Conservation (phyloP, 1,140 invertebrate genomes). For the Dufourea novaeangliae region DNA sequence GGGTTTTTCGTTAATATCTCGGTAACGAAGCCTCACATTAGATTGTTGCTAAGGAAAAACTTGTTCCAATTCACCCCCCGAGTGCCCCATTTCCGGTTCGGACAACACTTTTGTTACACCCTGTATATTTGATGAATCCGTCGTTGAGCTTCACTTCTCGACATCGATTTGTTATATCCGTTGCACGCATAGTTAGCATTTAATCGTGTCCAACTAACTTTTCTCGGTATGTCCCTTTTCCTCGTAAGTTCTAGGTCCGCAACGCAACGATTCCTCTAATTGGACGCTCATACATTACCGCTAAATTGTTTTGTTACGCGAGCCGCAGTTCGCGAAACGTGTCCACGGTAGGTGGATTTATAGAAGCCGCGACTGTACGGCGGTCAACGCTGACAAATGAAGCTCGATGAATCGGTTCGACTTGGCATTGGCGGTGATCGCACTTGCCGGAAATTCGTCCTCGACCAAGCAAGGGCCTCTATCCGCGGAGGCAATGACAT, state of each 20-base stretch:
- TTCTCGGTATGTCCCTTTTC: too few species aligned
- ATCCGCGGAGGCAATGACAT: slow-evolving; percentile 64
- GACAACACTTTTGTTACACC: too few species aligned
- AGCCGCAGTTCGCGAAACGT: not conserved
- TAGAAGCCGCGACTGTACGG: not conserved
- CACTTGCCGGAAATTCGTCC: slow-evolving; percentile 58
- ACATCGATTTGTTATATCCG: too few species aligned
- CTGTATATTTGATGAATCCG: too few species aligned
- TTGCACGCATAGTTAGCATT: too few species aligned
- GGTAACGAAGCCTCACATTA: too few species aligned
- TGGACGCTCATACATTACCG: not conserved
- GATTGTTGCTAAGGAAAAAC: too few species aligned
- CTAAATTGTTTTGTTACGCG: not conserved
- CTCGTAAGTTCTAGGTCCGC: not conserved
- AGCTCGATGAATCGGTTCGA: slow-evolving; percentile 39
- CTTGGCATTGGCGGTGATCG: slow-evolving; percentile 45
- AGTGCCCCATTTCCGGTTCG: too few species aligned
- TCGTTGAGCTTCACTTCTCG: too few species aligned
- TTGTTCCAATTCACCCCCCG: too few species aligned
- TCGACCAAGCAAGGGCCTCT: slow-evolving; percentile 51
- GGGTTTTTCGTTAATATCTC: too few species aligned
- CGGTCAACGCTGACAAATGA: slow-evolving; percentile 30
- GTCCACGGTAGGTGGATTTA: slow-evolving; percentile 17
- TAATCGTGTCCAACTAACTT: too few species aligned
- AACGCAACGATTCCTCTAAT: not conserved